Conservation (phyloP, 2,888 invertebrate genomes). For the Sinhomidia bicolor region DNA sequence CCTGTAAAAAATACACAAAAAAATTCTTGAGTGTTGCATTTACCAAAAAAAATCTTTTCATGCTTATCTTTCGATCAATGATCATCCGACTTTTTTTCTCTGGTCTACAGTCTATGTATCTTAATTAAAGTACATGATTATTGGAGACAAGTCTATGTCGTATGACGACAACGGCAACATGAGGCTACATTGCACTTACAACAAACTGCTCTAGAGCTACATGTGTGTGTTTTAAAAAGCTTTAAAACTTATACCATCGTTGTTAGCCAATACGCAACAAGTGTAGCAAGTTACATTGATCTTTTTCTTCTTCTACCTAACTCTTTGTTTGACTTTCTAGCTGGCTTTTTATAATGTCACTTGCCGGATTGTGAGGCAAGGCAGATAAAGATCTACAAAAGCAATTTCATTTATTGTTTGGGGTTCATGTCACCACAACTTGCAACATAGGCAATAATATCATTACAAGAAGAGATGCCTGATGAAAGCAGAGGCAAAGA, state of each 20-base stretch:
- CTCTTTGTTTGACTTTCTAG: too few relatives aligned
- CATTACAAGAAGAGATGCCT: neutral
- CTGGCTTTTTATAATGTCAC: neutral
- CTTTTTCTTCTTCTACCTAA: neutral
- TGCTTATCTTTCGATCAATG: slow-evolving; percentile 12
- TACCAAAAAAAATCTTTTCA: neutral
- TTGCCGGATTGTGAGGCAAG: slow-evolving; percentile 20
- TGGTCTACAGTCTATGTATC: neutral
- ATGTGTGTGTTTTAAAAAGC: neutral
- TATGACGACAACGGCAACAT: neutral
- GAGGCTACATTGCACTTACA: neutral
- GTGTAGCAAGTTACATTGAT: neutral
- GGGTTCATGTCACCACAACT: slow-evolving; percentile 37
- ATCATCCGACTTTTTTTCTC: slow-evolving; percentile 2
- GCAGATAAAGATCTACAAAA: slow-evolving; percentile 48
- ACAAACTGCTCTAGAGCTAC: too few relatives aligned
- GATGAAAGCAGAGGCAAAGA: too few relatives aligned
- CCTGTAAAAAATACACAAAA: slow-evolving; percentile 85
- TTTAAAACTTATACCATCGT: neutral
- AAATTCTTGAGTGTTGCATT: neutral
- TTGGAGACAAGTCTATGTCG: neutral
- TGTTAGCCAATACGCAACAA: neutral
- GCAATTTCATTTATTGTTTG: slow-evolving; percentile 48
- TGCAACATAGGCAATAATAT: neutral
- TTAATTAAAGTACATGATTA: slow-evolving; percentile 33